Evolutionary conservation across 2,113 vertebrate species (phyloP).

Genomic region (Catagonus wagneri): DNA sequence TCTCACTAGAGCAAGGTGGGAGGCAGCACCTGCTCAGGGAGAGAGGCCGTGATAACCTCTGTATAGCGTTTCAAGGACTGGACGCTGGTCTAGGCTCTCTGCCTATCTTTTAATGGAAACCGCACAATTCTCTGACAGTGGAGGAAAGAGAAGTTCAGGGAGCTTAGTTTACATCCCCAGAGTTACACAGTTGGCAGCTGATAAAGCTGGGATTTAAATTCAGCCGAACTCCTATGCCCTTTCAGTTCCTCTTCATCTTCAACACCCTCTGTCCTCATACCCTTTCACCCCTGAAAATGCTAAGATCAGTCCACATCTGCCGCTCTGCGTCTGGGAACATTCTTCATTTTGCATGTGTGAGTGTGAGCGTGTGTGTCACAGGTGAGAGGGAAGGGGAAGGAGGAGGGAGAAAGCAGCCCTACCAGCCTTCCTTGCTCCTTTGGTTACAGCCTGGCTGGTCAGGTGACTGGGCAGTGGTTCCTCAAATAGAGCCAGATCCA

Average conservation of each 20-base stretch:
- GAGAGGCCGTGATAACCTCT: not conserved
- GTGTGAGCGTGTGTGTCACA: not conserved
- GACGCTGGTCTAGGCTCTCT: not conserved
- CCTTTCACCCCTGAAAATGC: not conserved
- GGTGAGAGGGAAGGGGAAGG: too few relatives aligned
- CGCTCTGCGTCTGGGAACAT: not conserved
- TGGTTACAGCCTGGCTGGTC: rapidly evolving
- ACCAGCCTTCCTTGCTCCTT: too few relatives aligned
- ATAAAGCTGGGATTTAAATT: not conserved
- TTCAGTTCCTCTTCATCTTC: not conserved
- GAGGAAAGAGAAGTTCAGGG: not conserved
- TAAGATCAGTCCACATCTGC: not conserved
- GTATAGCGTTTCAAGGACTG: not conserved
- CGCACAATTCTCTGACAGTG: not conserved
- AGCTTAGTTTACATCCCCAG: not conserved
- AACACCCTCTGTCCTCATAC: not conserved
- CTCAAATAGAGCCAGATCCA: not conserved
- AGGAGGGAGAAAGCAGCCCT: not conserved
- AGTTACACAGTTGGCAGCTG: not conserved
- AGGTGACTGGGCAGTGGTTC: not conserved
- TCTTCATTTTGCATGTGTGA: not conserved
- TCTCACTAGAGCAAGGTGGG: rapidly evolving
- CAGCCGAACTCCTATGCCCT: not conserved
- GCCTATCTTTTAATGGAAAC: not conserved
- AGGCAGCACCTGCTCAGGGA: rapidly evolving